phyloP scores from a whole-genome alignment of 2,797 vertebrate genomes.

The Heteromormyrus szaboi region DNA sequence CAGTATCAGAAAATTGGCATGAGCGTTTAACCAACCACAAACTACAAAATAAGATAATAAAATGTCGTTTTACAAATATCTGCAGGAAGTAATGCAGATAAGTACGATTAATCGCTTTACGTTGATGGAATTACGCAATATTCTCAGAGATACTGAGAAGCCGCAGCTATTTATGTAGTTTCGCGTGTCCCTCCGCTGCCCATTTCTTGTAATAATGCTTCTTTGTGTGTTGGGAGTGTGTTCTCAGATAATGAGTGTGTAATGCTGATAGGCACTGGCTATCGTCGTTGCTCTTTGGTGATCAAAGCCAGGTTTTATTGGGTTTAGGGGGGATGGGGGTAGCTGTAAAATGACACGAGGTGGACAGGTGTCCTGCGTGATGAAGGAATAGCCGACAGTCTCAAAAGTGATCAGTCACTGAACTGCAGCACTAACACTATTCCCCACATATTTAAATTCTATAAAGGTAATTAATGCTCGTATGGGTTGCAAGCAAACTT shows the following conservation, averaged over 20 bases:
- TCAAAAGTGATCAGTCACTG: not conserved
- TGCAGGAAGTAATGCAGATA: not conserved
- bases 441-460: not conserved
- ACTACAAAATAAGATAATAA: not conserved
- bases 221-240: not conserved
- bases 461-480: not conserved
- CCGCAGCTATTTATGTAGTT: not conserved
- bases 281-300: not conserved
- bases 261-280: slow-evolving; percentile 4
- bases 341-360: not conserved
- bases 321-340: not conserved
- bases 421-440: not conserved
- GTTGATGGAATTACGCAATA: not conserved
- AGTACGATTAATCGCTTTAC: not conserved
- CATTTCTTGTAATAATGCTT: not conserved
- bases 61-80: not conserved
- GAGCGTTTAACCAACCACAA: not conserved
- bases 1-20: not conserved
- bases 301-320: slow-evolving; percentile 1
- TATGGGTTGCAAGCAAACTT: not conserved
- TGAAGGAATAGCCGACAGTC: not conserved
- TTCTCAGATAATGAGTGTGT: slow-evolving; percentile 1
- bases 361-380: not conserved
- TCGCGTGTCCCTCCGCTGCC: not conserved
- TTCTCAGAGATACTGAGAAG: not conserved